These are phyloP conservation scores for Enteromius argenteus DNA, from an alignment of 2,797 vertebrate species.

Conservation along the genomic window DNA sequence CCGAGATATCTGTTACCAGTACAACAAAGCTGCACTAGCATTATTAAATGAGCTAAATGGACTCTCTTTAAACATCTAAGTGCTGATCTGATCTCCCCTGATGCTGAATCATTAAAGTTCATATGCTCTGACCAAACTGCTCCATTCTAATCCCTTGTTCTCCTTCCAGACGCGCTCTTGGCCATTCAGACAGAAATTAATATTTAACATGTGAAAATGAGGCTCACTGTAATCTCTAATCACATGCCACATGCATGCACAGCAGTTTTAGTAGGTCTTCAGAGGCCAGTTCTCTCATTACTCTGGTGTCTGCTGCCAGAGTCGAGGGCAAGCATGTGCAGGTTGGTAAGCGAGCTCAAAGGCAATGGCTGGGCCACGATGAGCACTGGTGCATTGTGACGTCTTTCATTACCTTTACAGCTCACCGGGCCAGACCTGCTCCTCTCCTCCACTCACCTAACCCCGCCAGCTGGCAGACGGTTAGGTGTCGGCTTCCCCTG, in stretches of 20 bases:
- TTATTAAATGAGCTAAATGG: constrained; percentile 21
- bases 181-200: constrained; percentile 56
- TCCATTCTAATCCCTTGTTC: constrained; percentile 49
- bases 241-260: constrained; percentile 22
- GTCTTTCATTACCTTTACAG: constrained; percentile 81
- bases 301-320: constrained; percentile 72
- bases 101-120: constrained; percentile 48
- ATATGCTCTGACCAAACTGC: constrained; percentile 35
- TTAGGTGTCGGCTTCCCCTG: constrained; percentile 77
- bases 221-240: constrained; percentile 64
- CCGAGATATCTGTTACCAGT: not conserved
- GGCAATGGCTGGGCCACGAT: constrained; percentile 58
- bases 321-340: constrained; percentile 12
- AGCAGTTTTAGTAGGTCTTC: constrained; percentile 51
- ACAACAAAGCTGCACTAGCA: constrained; percentile 3
- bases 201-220: constrained; percentile 68
- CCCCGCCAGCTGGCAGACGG: constrained; percentile 73
- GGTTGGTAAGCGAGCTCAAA: constrained; percentile 69
- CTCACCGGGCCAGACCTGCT: constrained; percentile 68
- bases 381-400: constrained; percentile 61
- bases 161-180: constrained; percentile 44
- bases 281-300: constrained; percentile 74
- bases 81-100: constrained; percentile 26
- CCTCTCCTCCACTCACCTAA: constrained; percentile 35
- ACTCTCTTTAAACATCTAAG: constrained; percentile 15